Base-by-base conservation (phyloP, 2,888 invertebrate genomes). In the Bombyx huttoni region DNA sequence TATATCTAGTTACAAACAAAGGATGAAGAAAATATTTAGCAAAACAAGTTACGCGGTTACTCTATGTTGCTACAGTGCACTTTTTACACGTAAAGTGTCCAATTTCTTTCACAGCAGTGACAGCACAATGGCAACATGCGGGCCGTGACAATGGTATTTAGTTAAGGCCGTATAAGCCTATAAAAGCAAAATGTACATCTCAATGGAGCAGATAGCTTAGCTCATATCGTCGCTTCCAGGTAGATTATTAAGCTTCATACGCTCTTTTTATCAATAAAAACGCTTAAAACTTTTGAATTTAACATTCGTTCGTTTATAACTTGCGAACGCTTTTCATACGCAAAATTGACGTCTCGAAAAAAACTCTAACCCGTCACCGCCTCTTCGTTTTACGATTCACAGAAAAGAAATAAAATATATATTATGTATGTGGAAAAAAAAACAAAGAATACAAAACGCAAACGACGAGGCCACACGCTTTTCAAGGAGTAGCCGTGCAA, bases 331-430 rank as follows among this genome's bases (percentile, higher is more conserved):
- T 82, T 85, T 72, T 73, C 81, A 81, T 87, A 87, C 85, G 85
- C 82, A 86, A 81, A 79, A 72, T 68, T 40, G 12, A 71, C 73
- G 71, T 73, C 68, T 78, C 78, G 83, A 83, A 81, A 24, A 84
- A 81, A 82, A 80, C 76, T 76, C 77, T 78, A 86, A 84, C 87
- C 87, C 86, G 82, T 85, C 86, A 83, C 77, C 82, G 83, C 87
- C 70, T 86, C 86, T 85, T 86, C 85, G 86, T 86, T 86, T 88
- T 85, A 86, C 85, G 83, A 79, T 84, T 81, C 84, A 70, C 69
- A 70, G 81, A 82, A 86, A 79, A 81, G 78, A 78, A 84, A 86
- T 86, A 86, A 86, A 85, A 83, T 79, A 82, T 80, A 71, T 76
- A 76, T 70, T 40, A 10, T 40, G 12, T 40, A 10, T 40, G 40